phyloP scores from a whole-genome alignment of 1,140 invertebrate genomes.

The Amyelois transitella region DNA sequence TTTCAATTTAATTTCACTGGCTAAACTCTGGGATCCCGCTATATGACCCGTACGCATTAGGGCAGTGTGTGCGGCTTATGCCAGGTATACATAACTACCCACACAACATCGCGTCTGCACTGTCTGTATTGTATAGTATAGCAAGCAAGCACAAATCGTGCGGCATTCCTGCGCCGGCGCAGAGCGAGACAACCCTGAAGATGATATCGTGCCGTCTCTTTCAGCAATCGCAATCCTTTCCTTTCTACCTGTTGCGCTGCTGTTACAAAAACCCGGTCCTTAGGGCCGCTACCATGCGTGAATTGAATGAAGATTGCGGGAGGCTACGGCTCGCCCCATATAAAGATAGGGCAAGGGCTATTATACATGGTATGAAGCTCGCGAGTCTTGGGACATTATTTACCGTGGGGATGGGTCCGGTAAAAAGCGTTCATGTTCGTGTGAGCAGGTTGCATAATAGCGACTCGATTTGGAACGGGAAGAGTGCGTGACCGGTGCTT shows the following conservation, averaged over 20 bases:
- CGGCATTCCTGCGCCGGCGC: constrained; percentile 65
- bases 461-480: constrained; percentile 44
- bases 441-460: constrained; percentile 64
- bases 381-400: constrained; percentile 47
- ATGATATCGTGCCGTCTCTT: constrained; percentile 45
- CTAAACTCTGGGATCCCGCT: constrained; percentile 70
- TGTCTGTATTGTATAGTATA: constrained; percentile 13
- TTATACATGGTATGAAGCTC: constrained; percentile 45
- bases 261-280: constrained; percentile 72
- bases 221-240: constrained; percentile 67
- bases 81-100: constrained; percentile 40
- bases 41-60: constrained; percentile 72
- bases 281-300: constrained; percentile 73
- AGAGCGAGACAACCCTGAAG: constrained; percentile 44
- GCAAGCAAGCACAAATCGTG: constrained; percentile 64
- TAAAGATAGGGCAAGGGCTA: constrained; percentile 67
- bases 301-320: constrained; percentile 68
- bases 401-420: constrained; percentile 51
- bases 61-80: constrained; percentile 67
- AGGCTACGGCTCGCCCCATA: constrained; percentile 68
- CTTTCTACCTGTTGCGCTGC: constrained; percentile 72
- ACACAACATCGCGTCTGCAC: constrained; percentile 46
- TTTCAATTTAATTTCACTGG: constrained; percentile 73
- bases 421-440: constrained; percentile 47
- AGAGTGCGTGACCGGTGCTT: constrained; percentile 44